Conservation (phyloP, 2,888 invertebrate genomes). For the Metallyticus violacea region DNA sequence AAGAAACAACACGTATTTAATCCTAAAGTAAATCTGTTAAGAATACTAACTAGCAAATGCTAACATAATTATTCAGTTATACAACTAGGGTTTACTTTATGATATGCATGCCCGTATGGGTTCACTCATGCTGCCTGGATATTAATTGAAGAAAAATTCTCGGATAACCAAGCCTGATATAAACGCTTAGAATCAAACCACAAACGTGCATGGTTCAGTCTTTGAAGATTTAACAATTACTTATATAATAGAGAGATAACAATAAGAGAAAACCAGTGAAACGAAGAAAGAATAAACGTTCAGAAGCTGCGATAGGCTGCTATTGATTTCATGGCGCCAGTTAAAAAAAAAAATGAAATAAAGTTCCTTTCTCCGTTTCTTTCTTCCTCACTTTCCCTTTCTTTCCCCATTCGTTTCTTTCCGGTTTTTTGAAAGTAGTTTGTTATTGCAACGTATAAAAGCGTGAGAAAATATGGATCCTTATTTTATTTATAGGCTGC, state of each 20-base stretch:
- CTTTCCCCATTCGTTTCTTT: background rate
- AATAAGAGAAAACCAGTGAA: background rate
- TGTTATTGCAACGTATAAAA: background rate
- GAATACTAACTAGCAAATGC: no score
- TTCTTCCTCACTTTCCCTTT: background rate
- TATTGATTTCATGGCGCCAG: conserved; percentile 1
- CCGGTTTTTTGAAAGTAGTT: background rate
- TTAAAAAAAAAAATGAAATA: background rate
- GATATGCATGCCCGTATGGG: no score
- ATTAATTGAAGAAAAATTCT: no score
- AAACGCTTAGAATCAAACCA: no score
- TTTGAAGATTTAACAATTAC: no score
- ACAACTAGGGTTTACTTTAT: no score
- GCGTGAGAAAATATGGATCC: background rate
- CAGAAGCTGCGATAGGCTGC: background rate
- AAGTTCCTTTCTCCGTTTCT: background rate
- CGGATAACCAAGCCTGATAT: no score
- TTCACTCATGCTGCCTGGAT: no score
- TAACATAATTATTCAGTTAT: no score
- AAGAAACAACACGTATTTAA: no score
- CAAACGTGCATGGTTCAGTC: no score
- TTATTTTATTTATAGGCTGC: background rate
- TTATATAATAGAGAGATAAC: background rate
- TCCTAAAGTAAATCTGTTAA: no score
- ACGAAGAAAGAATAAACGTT: background rate